Percentiles rank a stretch among this genome's conserved stretches.
phyloP scores from a whole-genome alignment of 35 echinoderm and acorn worm species.

The Ophiothrix spiculata region DNA sequence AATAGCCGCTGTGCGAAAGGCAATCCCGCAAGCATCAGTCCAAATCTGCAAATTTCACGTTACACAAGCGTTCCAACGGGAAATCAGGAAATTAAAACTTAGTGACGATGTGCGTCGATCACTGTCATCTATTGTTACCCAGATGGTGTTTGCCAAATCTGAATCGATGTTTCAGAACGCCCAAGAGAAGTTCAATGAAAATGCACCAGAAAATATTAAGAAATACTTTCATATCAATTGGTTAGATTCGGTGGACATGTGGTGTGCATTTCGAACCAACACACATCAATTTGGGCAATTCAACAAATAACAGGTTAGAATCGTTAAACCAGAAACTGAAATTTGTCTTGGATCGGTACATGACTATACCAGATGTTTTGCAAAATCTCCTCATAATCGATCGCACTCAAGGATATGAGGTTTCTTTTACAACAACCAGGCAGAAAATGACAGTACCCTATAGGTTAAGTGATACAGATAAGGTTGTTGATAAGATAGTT shows the following conservation, averaged over 20 bases:
- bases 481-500: background rate
- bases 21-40: background rate
- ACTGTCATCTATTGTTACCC: background rate
- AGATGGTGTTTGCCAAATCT: background rate
- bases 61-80: background rate
- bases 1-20: background rate
- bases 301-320: background rate
- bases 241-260: background rate
- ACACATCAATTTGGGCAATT: background rate
- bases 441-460: constrained; percentile 1
- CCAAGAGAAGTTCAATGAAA: background rate
- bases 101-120: background rate
- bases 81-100: background rate
- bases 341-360: background rate
- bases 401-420: background rate
- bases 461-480: background rate
- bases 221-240: background rate
- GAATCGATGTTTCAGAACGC: background rate
- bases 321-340: background rate
- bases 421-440: background rate
- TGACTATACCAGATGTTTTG: background rate
- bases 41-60: background rate
- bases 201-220: background rate
- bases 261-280: background rate
- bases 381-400: background rate